Conservation (phyloP, 1,140 invertebrate species). For the Pissodes strobi region DNA sequence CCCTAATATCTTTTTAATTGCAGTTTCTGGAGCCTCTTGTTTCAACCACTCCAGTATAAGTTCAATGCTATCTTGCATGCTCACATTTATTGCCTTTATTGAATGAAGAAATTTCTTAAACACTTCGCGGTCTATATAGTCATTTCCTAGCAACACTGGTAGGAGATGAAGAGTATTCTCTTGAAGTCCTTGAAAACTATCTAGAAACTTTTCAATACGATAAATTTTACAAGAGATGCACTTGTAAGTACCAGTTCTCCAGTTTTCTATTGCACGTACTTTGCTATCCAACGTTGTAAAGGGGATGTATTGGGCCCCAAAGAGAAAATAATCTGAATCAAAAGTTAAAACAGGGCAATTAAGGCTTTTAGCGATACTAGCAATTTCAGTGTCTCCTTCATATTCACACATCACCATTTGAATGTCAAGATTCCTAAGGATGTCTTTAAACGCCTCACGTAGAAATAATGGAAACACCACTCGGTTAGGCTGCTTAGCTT, state of each 20-base stretch:
- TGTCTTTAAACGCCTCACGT: constrained; percentile 72
- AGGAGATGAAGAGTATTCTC: constrained; percentile 73
- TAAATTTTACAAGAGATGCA: constrained; percentile 73
- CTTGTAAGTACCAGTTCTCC: constrained; percentile 44
- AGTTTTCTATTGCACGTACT: constrained; percentile 14
- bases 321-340: constrained; percentile 92
- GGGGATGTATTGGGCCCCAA: constrained; percentile 80
- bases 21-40: constrained; percentile 69
- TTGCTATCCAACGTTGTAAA: constrained; percentile 61
- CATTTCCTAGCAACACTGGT: constrained; percentile 82
- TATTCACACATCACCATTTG: constrained; percentile 73
- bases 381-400: constrained; percentile 87
- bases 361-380: constrained; percentile 72
- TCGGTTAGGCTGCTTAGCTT: constrained; percentile 54
- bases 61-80: constrained; percentile 66
- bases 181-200: constrained; percentile 65
- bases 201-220: constrained; percentile 69
- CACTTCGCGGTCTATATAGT: constrained; percentile 71
- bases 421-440: constrained; percentile 67
- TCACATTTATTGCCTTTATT: constrained; percentile 64
- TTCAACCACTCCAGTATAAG: constrained; percentile 74
- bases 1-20: constrained; percentile 67
- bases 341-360: constrained; percentile 84
- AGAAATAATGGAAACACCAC: constrained; percentile 70
- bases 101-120: constrained; percentile 73